Evolutionary conservation across 2,113 vertebrate species (phyloP), one percentile per base, ranked within the genome.

Genomic region (Drymodes brunneopygia): DNA sequence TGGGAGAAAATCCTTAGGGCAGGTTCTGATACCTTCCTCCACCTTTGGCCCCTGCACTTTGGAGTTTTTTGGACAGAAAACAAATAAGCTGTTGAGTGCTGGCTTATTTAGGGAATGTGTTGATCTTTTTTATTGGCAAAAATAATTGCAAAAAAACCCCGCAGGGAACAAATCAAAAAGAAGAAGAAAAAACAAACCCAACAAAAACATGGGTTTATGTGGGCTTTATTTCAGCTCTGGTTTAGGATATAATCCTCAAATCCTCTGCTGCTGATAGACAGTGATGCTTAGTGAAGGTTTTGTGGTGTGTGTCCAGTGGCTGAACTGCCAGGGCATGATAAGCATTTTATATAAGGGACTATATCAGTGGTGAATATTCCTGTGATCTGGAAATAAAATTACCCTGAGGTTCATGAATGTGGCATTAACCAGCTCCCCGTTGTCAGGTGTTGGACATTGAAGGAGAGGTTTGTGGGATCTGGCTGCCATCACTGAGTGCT

Each of bases 391-490:
- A 50, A 67, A 58, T 62, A 7, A 45, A 73, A 19, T 54, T 4
- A 17, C 7, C 17, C 21, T 24, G 21, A 75, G 27, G 31, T 38
- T 18, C 29, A 4, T 15, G 33, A 50, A 22, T 44, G 11, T 58
- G 65, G 5, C 15, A 2, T 25, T 35, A 21, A 42, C 12, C 42
- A 35, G 16, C 23, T 48, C 12, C 23, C 11, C 1, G 0, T 8
- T 69, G 38, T 8, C 21, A 13, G 27, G 8, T 24, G 28, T 29
- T 72, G 42, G 40, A 11, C n/a, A 0, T 6, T 1, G 16, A 50
- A 33, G 65, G 38, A 6, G 7, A 5, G 66, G 33, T 42, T 15
- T 24, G 29, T 47, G 61, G 19, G 22, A 13, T 29, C 10, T 48
- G 28, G 40, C 45, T 82, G 73, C 61, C 25, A 1, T 45, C 57